Conservation (phyloP, 2,113 vertebrate species). For the Corydoras sp. region DNA sequence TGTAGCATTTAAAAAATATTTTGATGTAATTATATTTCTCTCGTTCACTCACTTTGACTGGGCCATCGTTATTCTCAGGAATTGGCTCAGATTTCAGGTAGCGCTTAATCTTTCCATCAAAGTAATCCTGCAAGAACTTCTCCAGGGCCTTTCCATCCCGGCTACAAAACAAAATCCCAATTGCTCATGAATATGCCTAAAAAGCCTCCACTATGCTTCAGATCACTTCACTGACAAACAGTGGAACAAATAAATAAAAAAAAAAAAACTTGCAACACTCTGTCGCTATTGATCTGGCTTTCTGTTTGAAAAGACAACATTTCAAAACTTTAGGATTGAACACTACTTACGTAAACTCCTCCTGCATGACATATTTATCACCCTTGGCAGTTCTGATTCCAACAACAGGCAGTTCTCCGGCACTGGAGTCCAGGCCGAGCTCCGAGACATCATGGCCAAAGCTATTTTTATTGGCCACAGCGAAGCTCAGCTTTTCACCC, state of each 20-base stretch:
- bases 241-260: no score
- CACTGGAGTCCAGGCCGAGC: slow-evolving; percentile 77
- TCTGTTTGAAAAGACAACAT: no score
- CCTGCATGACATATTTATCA: slow-evolving; percentile 91
- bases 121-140: slow-evolving; percentile 86
- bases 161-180: slow-evolving; percentile 53
- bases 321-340: no score
- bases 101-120: slow-evolving; percentile 85
- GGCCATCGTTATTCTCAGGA: slow-evolving; percentile 88
- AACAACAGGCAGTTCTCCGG: slow-evolving; percentile 81
- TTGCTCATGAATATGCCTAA: not conserved
- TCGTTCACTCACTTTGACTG: slow-evolving; percentile 79
- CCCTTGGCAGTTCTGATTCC: slow-evolving; percentile 84
- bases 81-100: slow-evolving; percentile 92
- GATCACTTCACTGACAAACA: no score
- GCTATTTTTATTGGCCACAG: slow-evolving; percentile 80
- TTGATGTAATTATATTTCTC: no score
- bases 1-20: no score
- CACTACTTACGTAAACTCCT: slow-evolving; percentile 89
- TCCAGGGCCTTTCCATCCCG: slow-evolving; percentile 92
- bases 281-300: no score
- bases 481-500: slow-evolving; percentile 81
- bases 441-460: slow-evolving; percentile 85
- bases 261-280: no score
- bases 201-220: no score